Evolutionary conservation across 2,888 invertebrate genomes (phyloP), one percentile per base, ranked within the genome.

Genomic region (Yponomeuta malinellus): DNA sequence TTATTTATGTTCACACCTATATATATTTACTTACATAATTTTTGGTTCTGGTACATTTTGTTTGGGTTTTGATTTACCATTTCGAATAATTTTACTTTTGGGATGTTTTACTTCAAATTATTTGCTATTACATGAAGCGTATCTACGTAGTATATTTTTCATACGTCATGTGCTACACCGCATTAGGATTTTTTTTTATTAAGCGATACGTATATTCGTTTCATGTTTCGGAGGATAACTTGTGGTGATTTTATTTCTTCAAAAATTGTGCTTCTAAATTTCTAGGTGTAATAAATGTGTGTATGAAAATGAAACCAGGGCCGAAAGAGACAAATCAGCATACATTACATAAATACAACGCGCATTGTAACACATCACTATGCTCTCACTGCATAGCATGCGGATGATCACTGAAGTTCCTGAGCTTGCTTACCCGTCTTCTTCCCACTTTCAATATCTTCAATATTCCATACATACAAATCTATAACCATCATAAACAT

Each of bases 21-120:
- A 12, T 37, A 37, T 68, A 23, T 68, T 48, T 48, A 65, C 65
- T 31, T 68, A 69, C 10, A 59, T 52, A 31, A 69, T 63, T 65
- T 86, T 90, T 89, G 90, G 91, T 90, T 90, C 90, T 90, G 90
- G 90, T 90, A 84, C 84, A 86, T 86, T 88, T 84, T 85, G 83
- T 80, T 79, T 76, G 73, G 74, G 75, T 76, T 76, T 77, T 73
- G 77, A 75, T 77, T 74, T 72, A 72, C 72, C 73, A 72, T 74
- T 75, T 77, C 76, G 43, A 8, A 77, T 75, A 74, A 72, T 76
- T 72, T 80, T 79, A 23, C 9, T 8, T 43, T 43, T 43, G 43
- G 43, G 43, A 43, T 43, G 0, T 8, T 23, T 43, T 5, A 43
- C 43, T 43, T 43, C 43, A 43, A 43, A 43, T 43, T 43, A 1